Evolutionary conservation across 2,113 vertebrate genomes (phyloP).

Genomic region (Barnardius zonarius): DNA sequence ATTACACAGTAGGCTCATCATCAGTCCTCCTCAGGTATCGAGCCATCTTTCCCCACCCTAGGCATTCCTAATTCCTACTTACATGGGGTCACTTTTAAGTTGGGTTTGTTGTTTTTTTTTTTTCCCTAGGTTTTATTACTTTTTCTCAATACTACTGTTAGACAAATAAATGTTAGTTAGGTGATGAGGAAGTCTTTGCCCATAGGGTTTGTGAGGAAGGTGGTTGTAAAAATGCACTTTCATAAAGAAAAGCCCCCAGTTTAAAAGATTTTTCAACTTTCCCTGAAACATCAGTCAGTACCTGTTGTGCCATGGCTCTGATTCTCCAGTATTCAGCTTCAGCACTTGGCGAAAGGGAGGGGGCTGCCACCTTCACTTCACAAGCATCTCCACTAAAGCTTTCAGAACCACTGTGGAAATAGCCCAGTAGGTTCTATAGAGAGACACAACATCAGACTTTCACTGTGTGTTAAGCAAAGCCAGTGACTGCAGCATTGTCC

Average conservation of each 20-base stretch:
- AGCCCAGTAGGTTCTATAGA: slow-evolving; percentile 89
- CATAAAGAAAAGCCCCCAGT: neutral
- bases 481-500: neutral
- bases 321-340: slow-evolving; percentile 98
- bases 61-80: neutral
- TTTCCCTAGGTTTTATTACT: neutral
- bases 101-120: neutral
- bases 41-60: neutral
- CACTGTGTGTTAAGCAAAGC: neutral
- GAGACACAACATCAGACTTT: slow-evolving; percentile 36
- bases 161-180: neutral
- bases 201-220: neutral
- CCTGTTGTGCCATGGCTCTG: slow-evolving; percentile 98
- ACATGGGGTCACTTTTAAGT: neutral
- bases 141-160: neutral
- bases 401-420: slow-evolving; percentile 92
- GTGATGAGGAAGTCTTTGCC: neutral
- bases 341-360: slow-evolving; percentile 86
- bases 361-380: slow-evolving; percentile 95
- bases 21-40: neutral
- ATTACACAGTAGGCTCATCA: neutral
- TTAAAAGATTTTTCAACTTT: neutral
- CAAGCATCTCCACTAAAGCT: slow-evolving; percentile 93
- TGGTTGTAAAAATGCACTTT: neutral
- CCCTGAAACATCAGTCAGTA: slow-evolving; percentile 34